phyloP scores from a whole-genome alignment of 1,140 invertebrate species.

The Charaxes varanes region DNA sequence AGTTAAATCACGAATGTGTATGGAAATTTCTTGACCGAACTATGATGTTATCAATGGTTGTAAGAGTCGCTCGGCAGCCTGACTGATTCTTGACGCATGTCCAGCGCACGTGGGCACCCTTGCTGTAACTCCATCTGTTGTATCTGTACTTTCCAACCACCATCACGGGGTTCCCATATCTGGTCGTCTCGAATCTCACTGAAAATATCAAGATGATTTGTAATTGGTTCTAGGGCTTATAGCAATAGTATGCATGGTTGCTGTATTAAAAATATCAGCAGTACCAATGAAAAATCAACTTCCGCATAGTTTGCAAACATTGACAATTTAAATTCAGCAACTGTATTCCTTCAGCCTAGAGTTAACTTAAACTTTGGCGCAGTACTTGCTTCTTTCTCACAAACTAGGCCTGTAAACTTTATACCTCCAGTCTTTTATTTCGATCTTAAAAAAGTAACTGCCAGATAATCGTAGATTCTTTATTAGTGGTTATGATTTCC shows the following conservation, averaged over 20 bases:
- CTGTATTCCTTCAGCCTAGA: too few relatives aligned
- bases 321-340: too few relatives aligned
- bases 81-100: slow-evolving; percentile 56
- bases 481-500: slow-evolving; percentile 29
- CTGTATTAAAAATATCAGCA: too few relatives aligned
- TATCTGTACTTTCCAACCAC: slow-evolving; percentile 45
- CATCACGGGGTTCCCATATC: slow-evolving; percentile 53
- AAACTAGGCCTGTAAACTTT: too few relatives aligned
- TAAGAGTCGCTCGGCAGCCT: slow-evolving; percentile 50
- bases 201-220: slow-evolving; percentile 10
- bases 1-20: slow-evolving; percentile 35
- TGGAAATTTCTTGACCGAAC: slow-evolving; percentile 45
- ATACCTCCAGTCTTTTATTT: too few relatives aligned
- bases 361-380: too few relatives aligned
- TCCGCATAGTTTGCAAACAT: too few relatives aligned
- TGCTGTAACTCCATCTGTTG: slow-evolving; percentile 55
- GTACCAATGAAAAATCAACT: too few relatives aligned
- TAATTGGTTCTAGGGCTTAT: too few relatives aligned
- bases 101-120: slow-evolving; percentile 43
- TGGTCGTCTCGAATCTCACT: slow-evolving; percentile 45
- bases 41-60: slow-evolving; percentile 47
- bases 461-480: not conserved
- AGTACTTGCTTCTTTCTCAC: too few relatives aligned
- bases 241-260: too few relatives aligned
- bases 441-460: not conserved